Percentiles rank a stretch among this genome's conserved stretches.
Evolutionary conservation across 2,797 vertebrate genomes (phyloP).

Genomic region (Borostomias antarcticus): DNA sequence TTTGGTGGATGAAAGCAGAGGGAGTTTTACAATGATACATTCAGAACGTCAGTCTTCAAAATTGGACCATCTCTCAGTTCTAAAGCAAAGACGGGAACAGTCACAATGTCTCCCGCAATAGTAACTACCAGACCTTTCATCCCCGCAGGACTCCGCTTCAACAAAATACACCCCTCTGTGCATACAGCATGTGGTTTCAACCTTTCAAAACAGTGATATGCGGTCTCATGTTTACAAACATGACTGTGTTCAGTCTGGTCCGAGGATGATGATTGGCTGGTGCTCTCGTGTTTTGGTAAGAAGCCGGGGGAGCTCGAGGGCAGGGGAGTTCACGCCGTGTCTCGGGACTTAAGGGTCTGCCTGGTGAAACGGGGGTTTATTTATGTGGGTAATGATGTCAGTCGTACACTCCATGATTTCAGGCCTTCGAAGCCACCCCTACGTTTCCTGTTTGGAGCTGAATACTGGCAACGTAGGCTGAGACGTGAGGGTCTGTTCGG

Average conservation of each 20-base stretch:
- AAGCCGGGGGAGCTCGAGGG: neutral
- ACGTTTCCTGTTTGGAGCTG: neutral
- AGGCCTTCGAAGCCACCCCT: neutral
- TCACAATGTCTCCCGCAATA: neutral
- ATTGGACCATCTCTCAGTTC: neutral
- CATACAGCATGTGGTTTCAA: neutral
- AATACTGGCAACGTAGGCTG: too few species aligned
- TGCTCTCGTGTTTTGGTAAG: neutral
- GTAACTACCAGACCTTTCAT: neutral
- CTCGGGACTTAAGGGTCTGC: neutral
- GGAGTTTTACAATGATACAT: neutral
- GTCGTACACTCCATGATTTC: neutral
- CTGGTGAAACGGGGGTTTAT: slow-evolving; percentile 1
- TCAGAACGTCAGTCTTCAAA: neutral
- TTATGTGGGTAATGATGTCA: neutral
- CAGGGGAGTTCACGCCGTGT: neutral
- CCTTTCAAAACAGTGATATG: neutral
- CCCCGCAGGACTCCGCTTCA: too few species aligned
- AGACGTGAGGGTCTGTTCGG: too few species aligned
- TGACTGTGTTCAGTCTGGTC: neutral
- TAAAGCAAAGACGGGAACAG: neutral
- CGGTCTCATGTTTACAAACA: too few species aligned
- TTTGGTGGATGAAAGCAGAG: neutral
- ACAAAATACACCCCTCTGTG: too few species aligned
- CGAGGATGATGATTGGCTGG: neutral